These are phyloP conservation scores for Microplitis mediator DNA, from an alignment of 1,140 invertebrate genomes.

Conservation along the genomic window DNA sequence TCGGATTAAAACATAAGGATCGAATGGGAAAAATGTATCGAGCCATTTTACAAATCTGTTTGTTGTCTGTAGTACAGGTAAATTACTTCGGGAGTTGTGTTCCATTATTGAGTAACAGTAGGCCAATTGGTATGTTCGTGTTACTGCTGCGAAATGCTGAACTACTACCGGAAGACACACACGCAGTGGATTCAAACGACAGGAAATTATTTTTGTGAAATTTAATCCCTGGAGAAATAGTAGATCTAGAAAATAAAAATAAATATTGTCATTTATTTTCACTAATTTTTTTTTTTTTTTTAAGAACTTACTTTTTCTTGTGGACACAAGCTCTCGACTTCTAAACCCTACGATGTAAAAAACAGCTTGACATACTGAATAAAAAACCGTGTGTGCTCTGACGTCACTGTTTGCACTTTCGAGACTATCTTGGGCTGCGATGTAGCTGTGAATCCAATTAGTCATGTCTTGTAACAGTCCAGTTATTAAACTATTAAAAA, in stretches of 20 bases:
- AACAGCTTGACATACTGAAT: constrained; percentile 85
- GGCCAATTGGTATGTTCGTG: constrained; percentile 85
- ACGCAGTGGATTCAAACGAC: constrained; percentile 83
- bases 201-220: constrained; percentile 81
- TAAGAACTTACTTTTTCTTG: constrained; percentile 71
- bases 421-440: constrained; percentile 66
- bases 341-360: constrained; percentile 91
- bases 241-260: constrained; percentile 66
- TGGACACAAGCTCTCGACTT: constrained; percentile 79
- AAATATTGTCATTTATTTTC: neutral
- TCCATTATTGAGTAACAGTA: constrained; percentile 92
- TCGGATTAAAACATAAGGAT: constrained; percentile 72
- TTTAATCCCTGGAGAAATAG: constrained; percentile 81
- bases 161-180: constrained; percentile 78
- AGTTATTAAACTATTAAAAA: constrained; percentile 44
- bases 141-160: constrained; percentile 82
- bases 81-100: constrained; percentile 74
- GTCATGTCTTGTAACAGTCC: constrained; percentile 68
- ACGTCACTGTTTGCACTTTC: constrained; percentile 61
- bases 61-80: constrained; percentile 65
- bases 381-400: constrained; percentile 83
- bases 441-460: constrained; percentile 78
- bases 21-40: constrained; percentile 82
- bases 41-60: constrained; percentile 60
- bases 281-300: neutral